These are phyloP conservation scores for Cheilosia scutellata DNA, from an alignment of 2,888 invertebrate species.

Conservation along the genomic window DNA sequence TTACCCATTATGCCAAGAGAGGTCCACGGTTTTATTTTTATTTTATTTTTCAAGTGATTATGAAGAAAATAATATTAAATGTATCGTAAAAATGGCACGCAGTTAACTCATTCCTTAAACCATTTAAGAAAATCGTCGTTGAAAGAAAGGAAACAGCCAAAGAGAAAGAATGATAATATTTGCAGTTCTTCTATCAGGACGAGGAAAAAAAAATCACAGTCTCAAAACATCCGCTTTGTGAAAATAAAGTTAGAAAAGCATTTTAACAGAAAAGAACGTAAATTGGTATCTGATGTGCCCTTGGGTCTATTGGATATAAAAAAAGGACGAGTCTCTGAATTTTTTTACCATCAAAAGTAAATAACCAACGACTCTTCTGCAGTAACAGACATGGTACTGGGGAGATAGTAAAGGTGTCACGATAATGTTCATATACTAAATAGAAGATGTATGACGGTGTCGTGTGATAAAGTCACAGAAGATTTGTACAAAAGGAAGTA, in stretches of 20 bases:
- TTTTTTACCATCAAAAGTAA: conserved; percentile 14
- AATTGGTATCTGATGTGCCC: conserved; percentile 50
- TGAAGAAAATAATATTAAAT: neutral
- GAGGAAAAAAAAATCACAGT: neutral
- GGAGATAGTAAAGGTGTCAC: neutral
- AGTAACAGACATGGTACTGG: neutral
- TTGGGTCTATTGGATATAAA: conserved; percentile 31
- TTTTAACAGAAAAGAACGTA: conserved; percentile 11
- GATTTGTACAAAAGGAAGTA: too few species aligned
- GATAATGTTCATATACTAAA: too few species aligned
- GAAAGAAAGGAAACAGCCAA: conserved; percentile 4
- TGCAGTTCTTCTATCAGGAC: conserved; percentile 7
- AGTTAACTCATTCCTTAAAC: conserved; percentile 16
- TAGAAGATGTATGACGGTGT: too few species aligned
- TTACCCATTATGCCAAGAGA: conserved; percentile 1
- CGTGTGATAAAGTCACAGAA: too few species aligned
- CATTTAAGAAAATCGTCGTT: conserved; percentile 30
- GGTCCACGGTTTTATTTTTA: too few species aligned
- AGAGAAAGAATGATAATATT: conserved; percentile 16
- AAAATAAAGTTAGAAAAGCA: conserved; percentile 18
- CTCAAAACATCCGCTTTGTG: neutral
- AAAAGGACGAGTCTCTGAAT: conserved; percentile 15
- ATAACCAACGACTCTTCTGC: neutral
- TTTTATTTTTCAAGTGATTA: too few species aligned
- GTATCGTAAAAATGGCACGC: conserved; percentile 16